These are phyloP conservation scores for Pardalotus punctatus DNA, from an alignment of 2,113 vertebrate species.

Conservation along the genomic window DNA sequence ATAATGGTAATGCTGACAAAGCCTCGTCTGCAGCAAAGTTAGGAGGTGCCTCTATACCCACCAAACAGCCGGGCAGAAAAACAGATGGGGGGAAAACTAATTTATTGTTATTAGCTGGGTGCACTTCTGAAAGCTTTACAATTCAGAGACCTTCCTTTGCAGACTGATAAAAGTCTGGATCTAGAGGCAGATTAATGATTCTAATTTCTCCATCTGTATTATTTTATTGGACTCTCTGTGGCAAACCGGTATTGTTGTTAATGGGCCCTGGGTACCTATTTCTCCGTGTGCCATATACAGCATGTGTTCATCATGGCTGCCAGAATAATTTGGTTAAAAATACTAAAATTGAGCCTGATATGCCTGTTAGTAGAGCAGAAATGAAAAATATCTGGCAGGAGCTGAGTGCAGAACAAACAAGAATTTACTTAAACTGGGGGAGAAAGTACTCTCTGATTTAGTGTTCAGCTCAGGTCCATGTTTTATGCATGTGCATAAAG, in stretches of 20 bases:
- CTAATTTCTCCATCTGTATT: slow-evolving; percentile 2
- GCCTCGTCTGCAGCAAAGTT: not conserved
- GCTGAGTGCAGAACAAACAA: not conserved
- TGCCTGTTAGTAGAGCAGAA: not conserved
- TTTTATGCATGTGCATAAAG: slow-evolving; percentile 25
- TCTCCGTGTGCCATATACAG: not conserved
- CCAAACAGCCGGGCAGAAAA: not conserved
- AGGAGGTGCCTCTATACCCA: not conserved
- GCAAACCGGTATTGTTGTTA: not conserved
- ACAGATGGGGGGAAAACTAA: not conserved
- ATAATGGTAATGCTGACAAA: slow-evolving; percentile 52
- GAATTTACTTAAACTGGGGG: not conserved
- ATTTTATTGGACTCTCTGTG: not conserved
- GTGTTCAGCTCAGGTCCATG: not conserved
- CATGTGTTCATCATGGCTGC: not conserved
- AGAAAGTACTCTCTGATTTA: not conserved
- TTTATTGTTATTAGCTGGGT: not conserved
- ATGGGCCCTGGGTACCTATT: not conserved
- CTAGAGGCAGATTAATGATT: slow-evolving; percentile 19
- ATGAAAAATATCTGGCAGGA: not conserved
- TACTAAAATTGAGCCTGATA: not conserved
- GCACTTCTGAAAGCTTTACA: not conserved
- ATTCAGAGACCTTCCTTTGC: not conserved
- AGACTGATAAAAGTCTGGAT: not conserved
- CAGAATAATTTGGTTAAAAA: not conserved